Percentiles rank a stretch among this genome's conserved stretches.
phyloP scores from a whole-genome alignment of 2,113 vertebrate genomes.

The Sander lucioperca region DNA sequence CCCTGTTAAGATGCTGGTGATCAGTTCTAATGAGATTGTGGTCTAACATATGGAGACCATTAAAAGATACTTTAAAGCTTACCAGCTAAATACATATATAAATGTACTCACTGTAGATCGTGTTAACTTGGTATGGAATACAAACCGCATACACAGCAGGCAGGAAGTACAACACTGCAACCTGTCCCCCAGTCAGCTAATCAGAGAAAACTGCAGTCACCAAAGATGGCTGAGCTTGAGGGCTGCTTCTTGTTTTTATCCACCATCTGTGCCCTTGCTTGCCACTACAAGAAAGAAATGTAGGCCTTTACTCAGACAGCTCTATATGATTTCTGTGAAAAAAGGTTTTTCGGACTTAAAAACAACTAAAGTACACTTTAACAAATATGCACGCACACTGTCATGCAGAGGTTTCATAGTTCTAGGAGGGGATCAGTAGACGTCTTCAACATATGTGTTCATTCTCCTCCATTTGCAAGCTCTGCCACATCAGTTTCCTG shows the following conservation, averaged over 20 bases:
- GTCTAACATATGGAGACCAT: background rate
- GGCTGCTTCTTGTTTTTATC: background rate
- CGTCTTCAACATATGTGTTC: background rate
- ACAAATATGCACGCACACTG: background rate
- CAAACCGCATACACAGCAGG: background rate
- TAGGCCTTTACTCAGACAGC: background rate
- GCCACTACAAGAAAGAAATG: background rate
- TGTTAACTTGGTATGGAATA: background rate
- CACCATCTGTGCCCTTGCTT: background rate
- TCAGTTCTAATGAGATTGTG: slow-evolving; percentile 33
- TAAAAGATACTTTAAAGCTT: background rate
- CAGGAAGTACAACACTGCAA: background rate
- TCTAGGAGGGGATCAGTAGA: no score
- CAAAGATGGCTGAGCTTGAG: background rate
- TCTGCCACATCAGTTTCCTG: background rate
- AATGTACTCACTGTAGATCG: background rate
- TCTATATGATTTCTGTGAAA: no score
- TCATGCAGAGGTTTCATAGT: background rate
- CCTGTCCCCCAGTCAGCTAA: background rate
- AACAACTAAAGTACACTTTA: background rate
- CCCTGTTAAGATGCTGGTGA: slow-evolving; percentile 12
- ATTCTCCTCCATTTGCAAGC: background rate
- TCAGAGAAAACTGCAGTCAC: background rate
- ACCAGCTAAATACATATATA: background rate
- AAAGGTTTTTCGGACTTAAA: background rate